phyloP scores from a whole-genome alignment of 2,797 vertebrate species.

The Myoxocephalus aenaeus region DNA sequence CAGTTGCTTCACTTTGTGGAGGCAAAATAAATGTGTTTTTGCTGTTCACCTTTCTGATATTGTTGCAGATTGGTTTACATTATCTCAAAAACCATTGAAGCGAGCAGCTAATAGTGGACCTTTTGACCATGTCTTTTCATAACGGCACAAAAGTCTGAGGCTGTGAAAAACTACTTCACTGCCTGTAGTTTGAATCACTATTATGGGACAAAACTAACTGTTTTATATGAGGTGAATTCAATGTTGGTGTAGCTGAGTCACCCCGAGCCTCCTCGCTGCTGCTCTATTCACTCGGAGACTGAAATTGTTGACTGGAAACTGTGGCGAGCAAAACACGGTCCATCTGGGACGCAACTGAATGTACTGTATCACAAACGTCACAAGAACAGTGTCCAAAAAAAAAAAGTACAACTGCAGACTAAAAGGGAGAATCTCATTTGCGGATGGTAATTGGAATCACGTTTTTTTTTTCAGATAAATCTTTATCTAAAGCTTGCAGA shows the following conservation, averaged over 20 bases:
- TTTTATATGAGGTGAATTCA: slow-evolving; percentile 12
- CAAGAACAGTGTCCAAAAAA: slow-evolving; percentile 18
- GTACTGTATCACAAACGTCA: slow-evolving; percentile 13
- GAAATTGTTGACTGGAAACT: slow-evolving; percentile 26
- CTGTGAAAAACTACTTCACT: not conserved
- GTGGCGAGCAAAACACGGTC: not conserved
- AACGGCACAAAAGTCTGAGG: not conserved
- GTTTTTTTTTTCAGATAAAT: slow-evolving; percentile 62
- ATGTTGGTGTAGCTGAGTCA: slow-evolving; percentile 34
- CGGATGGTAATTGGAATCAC: slow-evolving; percentile 45
- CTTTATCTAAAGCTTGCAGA: slow-evolving; percentile 74
- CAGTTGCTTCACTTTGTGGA: not conserved
- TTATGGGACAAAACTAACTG: not conserved
- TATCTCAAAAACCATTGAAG: not conserved
- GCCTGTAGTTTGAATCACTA: not conserved
- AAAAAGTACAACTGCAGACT: slow-evolving; percentile 25
- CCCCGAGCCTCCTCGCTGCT: slow-evolving; percentile 1
- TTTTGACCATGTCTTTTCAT: not conserved
- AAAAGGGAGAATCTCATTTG: slow-evolving; percentile 26
- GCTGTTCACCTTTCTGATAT: not conserved
- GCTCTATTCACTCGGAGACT: slow-evolving; percentile 18
- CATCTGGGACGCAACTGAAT: slow-evolving; percentile 27
- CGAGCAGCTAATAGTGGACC: not conserved
- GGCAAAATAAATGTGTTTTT: not conserved
- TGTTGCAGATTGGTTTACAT: not conserved